phyloP scores from a whole-genome alignment of 2,797 vertebrate genomes.

The Vespertilio murinus region DNA sequence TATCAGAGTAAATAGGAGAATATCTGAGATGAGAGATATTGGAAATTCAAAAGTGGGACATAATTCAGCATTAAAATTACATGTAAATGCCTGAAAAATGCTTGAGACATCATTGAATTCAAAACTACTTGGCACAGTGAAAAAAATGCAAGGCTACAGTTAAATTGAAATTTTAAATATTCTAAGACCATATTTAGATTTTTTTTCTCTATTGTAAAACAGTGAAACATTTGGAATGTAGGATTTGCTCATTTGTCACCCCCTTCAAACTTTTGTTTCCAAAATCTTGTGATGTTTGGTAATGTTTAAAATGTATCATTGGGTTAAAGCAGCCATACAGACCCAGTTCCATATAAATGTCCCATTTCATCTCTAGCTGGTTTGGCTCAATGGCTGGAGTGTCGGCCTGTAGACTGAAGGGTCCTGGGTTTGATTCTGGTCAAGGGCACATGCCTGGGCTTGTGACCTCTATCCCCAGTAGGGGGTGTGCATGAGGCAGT shows the following conservation, averaged over 20 bases:
- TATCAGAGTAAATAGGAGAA: background rate
- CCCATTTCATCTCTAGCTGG: too few species aligned
- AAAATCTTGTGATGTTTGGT: background rate
- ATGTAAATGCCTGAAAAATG: background rate
- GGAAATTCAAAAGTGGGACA: background rate
- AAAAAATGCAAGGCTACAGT: background rate
- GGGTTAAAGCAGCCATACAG: background rate
- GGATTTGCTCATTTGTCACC: background rate
- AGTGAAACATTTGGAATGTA: background rate
- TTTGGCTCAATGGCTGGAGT: too few species aligned
- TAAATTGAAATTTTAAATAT: conserved; percentile 37
- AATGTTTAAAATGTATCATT: background rate
- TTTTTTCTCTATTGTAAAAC: background rate
- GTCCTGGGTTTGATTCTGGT: too few species aligned
- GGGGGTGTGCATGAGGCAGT: too few species aligned
- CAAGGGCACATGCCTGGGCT: too few species aligned
- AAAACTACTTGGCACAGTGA: background rate
- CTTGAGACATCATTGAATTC: background rate
- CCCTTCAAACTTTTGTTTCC: conserved; percentile 5
- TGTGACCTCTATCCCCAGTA: too few species aligned
- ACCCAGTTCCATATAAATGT: too few species aligned
- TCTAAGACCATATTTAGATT: background rate
- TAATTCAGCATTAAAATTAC: background rate
- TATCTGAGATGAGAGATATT: background rate
- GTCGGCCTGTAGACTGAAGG: too few species aligned